These are phyloP conservation scores for Pseudopipra pipra DNA, from an alignment of 2,113 vertebrate genomes.

Conservation along the genomic window DNA sequence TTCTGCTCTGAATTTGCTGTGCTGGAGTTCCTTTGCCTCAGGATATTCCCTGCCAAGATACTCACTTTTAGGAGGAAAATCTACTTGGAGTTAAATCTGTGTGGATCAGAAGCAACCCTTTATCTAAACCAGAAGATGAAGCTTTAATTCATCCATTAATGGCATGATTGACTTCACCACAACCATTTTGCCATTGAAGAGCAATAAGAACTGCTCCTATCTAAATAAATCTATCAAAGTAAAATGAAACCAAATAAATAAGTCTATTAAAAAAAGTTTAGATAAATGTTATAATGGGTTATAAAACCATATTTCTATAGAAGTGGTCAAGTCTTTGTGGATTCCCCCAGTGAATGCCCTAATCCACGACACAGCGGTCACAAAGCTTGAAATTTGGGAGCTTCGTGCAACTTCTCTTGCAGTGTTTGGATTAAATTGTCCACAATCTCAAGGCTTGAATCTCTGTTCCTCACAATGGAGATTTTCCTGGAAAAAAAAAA, in stretches of 20 bases:
- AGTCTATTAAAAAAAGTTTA: neutral
- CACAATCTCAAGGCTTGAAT: neutral
- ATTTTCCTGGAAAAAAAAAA: neutral
- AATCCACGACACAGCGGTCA: neutral
- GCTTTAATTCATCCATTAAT: neutral
- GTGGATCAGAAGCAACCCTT: neutral
- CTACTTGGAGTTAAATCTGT: neutral
- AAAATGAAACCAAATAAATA: neutral
- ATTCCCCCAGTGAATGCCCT: neutral
- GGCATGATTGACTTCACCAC: neutral
- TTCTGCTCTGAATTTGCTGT: neutral
- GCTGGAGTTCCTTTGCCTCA: neutral
- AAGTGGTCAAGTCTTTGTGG: neutral
- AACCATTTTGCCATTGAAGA: rapidly evolving
- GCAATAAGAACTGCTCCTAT: neutral
- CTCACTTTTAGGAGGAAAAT: neutral
- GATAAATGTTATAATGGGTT: neutral
- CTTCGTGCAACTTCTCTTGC: neutral
- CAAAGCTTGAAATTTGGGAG: neutral
- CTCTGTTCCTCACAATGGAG: neutral
- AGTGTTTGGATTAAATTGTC: neutral
- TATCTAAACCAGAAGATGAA: neutral
- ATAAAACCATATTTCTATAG: neutral
- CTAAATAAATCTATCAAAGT: neutral
- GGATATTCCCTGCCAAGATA: neutral